Percentiles rank a stretch among this genome's conserved stretches.
Conservation (phyloP, 2,888 invertebrate genomes). For the Cataglyphis cursor region DNA sequence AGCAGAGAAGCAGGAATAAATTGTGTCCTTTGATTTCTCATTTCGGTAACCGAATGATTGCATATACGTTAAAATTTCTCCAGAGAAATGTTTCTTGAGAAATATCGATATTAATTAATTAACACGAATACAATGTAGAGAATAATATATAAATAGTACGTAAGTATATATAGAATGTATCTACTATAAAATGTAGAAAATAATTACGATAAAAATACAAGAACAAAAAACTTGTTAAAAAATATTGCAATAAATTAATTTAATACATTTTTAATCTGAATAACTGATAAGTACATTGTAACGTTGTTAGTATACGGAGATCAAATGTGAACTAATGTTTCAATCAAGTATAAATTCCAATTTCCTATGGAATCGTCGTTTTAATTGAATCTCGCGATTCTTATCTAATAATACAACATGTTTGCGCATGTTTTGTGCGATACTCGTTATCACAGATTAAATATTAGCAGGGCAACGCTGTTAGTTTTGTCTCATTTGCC, state of each 20-base stretch:
- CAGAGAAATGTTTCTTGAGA: no score
- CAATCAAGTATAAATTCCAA: neutral
- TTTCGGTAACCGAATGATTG: no score
- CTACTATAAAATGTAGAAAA: no score
- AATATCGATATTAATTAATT: no score
- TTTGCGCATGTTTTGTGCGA: slow-evolving; percentile 4
- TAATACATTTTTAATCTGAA: neutral
- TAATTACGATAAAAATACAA: neutral
- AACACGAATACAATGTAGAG: no score
- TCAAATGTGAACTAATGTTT: slow-evolving; percentile 10
- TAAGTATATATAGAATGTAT: no score
- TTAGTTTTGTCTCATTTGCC: slow-evolving; percentile 36
- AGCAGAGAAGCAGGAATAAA: no score
- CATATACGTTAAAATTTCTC: no score
- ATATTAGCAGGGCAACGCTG: slow-evolving; percentile 22
- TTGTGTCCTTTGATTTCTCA: no score
- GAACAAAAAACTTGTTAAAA: neutral
- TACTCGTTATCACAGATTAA: slow-evolving; percentile 45
- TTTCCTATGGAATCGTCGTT: neutral
- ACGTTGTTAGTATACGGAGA: neutral
- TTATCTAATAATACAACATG: neutral
- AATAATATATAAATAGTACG: no score
- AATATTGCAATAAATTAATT: neutral
- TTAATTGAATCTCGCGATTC: slow-evolving; percentile 21
- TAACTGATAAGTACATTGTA: neutral